Conservation (phyloP, 2,113 vertebrate genomes). For the Oriolus oriolus region DNA sequence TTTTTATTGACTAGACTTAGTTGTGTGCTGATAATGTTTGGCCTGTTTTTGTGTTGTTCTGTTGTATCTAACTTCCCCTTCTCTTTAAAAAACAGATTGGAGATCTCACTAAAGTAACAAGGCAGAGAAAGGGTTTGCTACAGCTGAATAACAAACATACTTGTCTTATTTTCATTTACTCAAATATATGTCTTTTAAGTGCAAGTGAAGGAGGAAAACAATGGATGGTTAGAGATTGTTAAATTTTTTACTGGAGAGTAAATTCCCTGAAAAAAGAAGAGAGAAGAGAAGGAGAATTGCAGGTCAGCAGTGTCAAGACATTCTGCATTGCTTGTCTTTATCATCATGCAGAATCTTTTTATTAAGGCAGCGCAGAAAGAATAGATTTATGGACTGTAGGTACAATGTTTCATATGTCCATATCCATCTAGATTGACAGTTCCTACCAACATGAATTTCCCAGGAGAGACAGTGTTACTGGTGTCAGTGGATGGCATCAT, state of each 20-base stretch:
- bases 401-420: conserved; percentile 79
- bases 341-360: conserved; percentile 82
- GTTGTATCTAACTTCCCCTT: not conserved
- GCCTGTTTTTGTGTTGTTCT: not conserved
- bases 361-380: conserved; percentile 72
- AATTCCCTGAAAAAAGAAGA: not conserved
- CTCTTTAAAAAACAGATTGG: not conserved
- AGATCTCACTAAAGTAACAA: not conserved
- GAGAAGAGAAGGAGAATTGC: conserved; percentile 53
- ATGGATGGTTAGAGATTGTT: conserved; percentile 22
- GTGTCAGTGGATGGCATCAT: conserved; percentile 82
- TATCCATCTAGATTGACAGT: conserved; percentile 81
- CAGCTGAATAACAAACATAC: not conserved
- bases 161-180: not conserved
- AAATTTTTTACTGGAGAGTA: conserved; percentile 55
- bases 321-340: conserved; percentile 74
- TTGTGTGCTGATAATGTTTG: not conserved
- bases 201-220: not conserved
- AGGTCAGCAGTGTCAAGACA: conserved; percentile 73
- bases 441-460: conserved; percentile 87
- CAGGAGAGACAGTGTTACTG: conserved; percentile 82
- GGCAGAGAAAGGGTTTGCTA: not conserved
- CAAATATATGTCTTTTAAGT: not conserved
- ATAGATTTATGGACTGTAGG: conserved; percentile 74
- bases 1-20: not conserved